Evolutionary conservation across 2,797 vertebrate species (phyloP).

Genomic region (Botia kubotai): DNA sequence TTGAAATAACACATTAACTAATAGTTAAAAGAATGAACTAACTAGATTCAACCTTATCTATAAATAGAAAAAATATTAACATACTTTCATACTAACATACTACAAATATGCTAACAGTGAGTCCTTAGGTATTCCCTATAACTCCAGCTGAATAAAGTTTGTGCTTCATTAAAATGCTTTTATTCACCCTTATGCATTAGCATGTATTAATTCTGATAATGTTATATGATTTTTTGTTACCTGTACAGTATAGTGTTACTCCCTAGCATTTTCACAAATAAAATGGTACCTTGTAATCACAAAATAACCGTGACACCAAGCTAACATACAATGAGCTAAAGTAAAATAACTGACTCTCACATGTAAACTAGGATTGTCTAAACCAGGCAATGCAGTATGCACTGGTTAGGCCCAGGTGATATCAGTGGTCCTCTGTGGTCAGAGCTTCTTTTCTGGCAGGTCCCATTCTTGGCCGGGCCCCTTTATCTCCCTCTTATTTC

Average conservation of each 20-base stretch:
- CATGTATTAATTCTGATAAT: background rate
- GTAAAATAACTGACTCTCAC: background rate
- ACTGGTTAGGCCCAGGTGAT: conserved; percentile 49
- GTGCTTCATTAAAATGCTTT: background rate
- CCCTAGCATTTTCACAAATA: background rate
- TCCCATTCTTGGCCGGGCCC: conserved; percentile 60
- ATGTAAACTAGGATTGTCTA: background rate
- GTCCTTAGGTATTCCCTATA: too few species aligned
- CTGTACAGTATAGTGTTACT: background rate
- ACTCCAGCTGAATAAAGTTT: too few species aligned
- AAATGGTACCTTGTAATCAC: background rate
- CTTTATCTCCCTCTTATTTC: conserved; percentile 68
- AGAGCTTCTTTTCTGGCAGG: conserved; percentile 43
- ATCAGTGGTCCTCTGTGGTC: conserved; percentile 49
- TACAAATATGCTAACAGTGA: too few species aligned
- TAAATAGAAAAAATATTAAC: too few species aligned
- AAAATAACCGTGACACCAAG: background rate
- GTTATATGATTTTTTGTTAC: background rate
- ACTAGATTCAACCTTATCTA: too few species aligned
- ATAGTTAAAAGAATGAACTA: too few species aligned
- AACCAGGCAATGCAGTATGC: conserved; percentile 14
- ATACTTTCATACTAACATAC: too few species aligned
- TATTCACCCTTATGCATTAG: background rate
- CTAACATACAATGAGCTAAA: background rate
- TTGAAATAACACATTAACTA: too few species aligned